Conservation (phyloP, 2,113 vertebrate species). For the Pardalotus punctatus region DNA sequence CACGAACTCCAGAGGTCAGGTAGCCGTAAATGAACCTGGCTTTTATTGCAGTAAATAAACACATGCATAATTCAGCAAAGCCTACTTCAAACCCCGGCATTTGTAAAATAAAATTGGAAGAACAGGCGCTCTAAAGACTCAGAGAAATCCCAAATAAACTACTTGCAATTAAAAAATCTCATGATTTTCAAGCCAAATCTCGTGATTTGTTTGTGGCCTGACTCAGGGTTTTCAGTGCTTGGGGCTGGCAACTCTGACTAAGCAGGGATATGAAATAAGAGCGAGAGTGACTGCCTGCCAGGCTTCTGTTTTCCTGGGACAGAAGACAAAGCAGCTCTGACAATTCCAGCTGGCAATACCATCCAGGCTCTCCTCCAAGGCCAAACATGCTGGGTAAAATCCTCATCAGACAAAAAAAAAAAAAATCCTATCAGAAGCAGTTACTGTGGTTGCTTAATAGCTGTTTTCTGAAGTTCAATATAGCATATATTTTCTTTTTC, state of each 20-base stretch:
- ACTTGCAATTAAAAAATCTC: constrained; percentile 39
- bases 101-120: neutral
- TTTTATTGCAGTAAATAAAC: neutral
- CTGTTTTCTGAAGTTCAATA: neutral
- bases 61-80: neutral
- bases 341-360: constrained; percentile 65
- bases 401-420: constrained; percentile 9
- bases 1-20: neutral
- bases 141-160: constrained; percentile 28
- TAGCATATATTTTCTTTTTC: constrained; percentile 17
- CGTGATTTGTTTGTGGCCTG: constrained; percentile 54
- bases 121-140: neutral
- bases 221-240: constrained; percentile 55
- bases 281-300: constrained; percentile 39
- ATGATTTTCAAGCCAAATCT: constrained; percentile 51
- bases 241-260: constrained; percentile 54
- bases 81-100: neutral
- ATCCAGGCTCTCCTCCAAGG: constrained; percentile 51
- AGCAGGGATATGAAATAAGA: constrained; percentile 59
- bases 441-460: constrained; percentile 24
- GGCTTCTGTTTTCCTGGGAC: constrained; percentile 66
- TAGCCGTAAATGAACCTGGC: neutral
- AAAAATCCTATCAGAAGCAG: neutral
- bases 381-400: constrained; percentile 55
- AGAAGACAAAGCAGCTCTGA: constrained; percentile 63